These are phyloP conservation scores for Ruditapes philippinarum DNA, from an alignment of 1,140 invertebrate species.

Conservation along the genomic window DNA sequence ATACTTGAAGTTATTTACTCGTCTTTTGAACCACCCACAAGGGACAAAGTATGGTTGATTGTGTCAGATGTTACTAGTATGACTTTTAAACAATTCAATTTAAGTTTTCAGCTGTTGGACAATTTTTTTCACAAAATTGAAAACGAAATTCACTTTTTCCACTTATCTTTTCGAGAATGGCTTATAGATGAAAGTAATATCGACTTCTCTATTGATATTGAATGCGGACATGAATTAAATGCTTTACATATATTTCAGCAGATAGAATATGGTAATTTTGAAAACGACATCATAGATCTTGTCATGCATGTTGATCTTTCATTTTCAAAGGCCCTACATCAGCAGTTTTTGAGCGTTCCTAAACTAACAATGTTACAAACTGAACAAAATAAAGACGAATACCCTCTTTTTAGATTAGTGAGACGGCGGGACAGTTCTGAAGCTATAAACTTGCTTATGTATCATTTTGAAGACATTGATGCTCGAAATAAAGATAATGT, in stretches of 20 bases:
- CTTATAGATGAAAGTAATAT: neutral
- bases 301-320: neutral
- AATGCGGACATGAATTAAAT: slow-evolving; percentile 2
- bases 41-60: neutral
- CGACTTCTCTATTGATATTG: neutral
- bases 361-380: neutral
- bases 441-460: neutral
- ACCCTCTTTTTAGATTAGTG: neutral
- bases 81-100: neutral
- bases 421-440: neutral
- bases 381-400: neutral
- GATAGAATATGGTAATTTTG: neutral
- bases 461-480: neutral
- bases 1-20: slow-evolving; percentile 16
- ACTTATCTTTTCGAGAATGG: neutral
- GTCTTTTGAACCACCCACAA: neutral
- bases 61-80: neutral
- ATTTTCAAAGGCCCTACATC: neutral
- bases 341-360: neutral
- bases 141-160: neutral
- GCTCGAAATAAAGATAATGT: neutral
- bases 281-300: neutral
- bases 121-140: neutral
- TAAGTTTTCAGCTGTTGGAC: neutral
- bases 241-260: neutral